Percentiles rank a stretch among this genome's conserved stretches.
These are phyloP conservation scores for Nemotelus nigrinus DNA, from an alignment of 2,888 invertebrate species.

Conservation along the genomic window DNA sequence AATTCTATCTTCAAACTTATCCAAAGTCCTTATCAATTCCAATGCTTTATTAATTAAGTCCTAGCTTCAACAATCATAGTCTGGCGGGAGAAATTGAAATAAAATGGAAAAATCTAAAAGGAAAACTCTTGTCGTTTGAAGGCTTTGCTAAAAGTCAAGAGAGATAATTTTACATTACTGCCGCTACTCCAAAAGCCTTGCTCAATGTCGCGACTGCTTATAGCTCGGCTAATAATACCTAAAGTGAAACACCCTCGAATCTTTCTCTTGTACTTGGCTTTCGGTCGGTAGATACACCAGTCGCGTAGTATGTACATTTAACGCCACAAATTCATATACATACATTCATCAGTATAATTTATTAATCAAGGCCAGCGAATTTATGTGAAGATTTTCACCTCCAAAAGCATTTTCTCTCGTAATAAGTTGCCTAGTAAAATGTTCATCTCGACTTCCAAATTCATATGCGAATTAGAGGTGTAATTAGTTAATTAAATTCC, in stretches of 20 bases:
- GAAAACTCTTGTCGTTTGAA: background rate
- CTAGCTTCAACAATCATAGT: background rate
- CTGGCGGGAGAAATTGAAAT: constrained; percentile 7
- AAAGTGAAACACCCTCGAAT: background rate
- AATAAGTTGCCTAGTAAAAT: constrained; percentile 16
- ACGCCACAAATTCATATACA: no score
- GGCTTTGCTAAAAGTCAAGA: constrained; percentile 7
- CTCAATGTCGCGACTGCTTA: background rate
- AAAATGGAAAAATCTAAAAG: constrained; percentile 5
- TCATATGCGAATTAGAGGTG: constrained; percentile 31
- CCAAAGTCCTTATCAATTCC: constrained; percentile 25
- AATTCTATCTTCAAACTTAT: background rate
- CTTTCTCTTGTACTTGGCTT: no score
- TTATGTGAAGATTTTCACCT: constrained; percentile 13
- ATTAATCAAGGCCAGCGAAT: background rate
- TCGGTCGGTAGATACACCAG: no score
- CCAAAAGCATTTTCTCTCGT: constrained; percentile 2
- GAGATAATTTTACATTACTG: background rate
- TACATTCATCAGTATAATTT: no score
- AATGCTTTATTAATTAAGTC: constrained; percentile 32
- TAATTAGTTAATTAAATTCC: constrained; percentile 41
- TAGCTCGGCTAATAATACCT: background rate
- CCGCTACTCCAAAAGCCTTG: background rate
- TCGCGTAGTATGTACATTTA: no score
- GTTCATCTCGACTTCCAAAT: constrained; percentile 21